Evolutionary conservation across 2,888 invertebrate species (phyloP).

Genomic region (Drosophila vallismaia): DNA sequence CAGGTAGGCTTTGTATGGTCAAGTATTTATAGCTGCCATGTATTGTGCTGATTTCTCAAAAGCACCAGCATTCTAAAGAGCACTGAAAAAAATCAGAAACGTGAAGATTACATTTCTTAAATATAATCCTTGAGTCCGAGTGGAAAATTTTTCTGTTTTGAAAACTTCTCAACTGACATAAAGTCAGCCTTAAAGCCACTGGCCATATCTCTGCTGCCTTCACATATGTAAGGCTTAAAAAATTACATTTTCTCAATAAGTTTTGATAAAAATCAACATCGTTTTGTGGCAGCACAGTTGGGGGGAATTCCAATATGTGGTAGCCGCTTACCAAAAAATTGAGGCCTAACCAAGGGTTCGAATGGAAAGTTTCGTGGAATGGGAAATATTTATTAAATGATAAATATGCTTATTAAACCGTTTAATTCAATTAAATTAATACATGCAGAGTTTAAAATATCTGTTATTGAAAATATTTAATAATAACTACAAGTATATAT

Average conservation of each 20-base stretch:
- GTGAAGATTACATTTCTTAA: neutral
- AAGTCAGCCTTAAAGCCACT: slow-evolving; percentile 29
- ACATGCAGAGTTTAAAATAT: neutral
- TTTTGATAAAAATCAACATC: slow-evolving; percentile 81
- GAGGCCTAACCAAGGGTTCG: slow-evolving; percentile 19
- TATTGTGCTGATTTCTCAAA: slow-evolving; percentile 77
- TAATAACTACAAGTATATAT: neutral
- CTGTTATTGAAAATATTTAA: neutral
- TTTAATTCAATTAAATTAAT: neutral
- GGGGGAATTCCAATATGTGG: slow-evolving; percentile 79
- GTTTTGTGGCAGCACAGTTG: slow-evolving; percentile 74
- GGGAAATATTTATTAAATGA: slow-evolving; percentile 31
- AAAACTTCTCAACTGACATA: slow-evolving; percentile 19
- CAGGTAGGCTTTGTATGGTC: slow-evolving; percentile 50
- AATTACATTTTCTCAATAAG: slow-evolving; percentile 80
- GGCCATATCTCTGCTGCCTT: slow-evolving; percentile 22
- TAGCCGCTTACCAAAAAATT: slow-evolving; percentile 51
- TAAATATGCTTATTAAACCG: neutral
- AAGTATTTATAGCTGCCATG: slow-evolving; percentile 66
- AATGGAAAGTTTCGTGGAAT: slow-evolving; percentile 29
- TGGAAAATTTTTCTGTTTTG: neutral
- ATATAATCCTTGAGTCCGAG: neutral
- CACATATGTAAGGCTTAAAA: slow-evolving; percentile 68
- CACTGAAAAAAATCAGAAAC: neutral
- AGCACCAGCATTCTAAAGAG: slow-evolving; percentile 50